phyloP scores from a whole-genome alignment of 2,888 invertebrate species.

The Chirona hameri region DNA sequence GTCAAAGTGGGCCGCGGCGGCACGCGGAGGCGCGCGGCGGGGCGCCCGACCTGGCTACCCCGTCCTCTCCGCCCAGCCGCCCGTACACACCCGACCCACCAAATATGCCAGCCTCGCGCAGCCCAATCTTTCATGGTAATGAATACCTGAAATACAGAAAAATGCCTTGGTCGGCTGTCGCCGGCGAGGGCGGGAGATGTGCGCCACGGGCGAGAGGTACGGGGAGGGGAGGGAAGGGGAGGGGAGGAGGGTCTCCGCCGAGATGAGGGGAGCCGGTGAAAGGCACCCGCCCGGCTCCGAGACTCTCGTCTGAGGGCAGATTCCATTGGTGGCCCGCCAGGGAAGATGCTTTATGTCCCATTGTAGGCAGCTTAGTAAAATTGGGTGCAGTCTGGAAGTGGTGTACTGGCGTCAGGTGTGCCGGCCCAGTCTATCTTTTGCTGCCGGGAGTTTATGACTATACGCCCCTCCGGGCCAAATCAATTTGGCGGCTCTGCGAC shows the following conservation, averaged over 20 bases:
- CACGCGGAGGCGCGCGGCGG: not conserved
- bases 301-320: not conserved
- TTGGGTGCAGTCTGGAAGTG: not conserved
- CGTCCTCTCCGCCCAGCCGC: too few species aligned
- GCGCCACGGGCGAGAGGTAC: not conserved
- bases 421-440: not conserved
- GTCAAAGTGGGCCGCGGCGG: constrained; percentile 23
- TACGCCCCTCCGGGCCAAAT: not conserved
- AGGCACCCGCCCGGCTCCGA: not conserved
- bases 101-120: not conserved
- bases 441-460: not conserved
- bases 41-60: not conserved
- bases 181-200: not conserved
- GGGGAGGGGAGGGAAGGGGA: not conserved
- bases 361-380: not conserved
- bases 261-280: constrained; percentile 5
- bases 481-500: not conserved
- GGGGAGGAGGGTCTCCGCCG: not conserved
- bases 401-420: not conserved
- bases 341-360: not conserved
- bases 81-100: not conserved
- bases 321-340: not conserved
- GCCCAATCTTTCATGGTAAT: not conserved
- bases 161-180: not conserved
- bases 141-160: constrained; percentile 22